Evolutionary conservation across 2,888 invertebrate genomes (phyloP).

Genomic region (Drosophila kokeensis): DNA sequence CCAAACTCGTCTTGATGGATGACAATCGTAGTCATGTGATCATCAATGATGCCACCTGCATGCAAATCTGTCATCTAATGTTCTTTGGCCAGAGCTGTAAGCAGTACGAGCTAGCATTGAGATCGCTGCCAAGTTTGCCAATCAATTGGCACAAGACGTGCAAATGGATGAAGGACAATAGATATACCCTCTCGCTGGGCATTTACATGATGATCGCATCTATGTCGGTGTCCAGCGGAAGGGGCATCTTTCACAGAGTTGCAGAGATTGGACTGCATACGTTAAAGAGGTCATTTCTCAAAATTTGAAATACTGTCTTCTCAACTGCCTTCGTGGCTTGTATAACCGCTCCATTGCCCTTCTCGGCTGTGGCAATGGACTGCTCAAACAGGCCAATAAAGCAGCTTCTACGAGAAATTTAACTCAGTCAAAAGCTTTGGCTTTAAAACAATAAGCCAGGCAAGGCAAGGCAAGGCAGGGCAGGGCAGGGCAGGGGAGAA

Average conservation of each 20-base stretch:
- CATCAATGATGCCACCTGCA: slow-evolving; percentile 42
- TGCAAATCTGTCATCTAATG: slow-evolving; percentile 59
- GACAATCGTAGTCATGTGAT: slow-evolving; percentile 22
- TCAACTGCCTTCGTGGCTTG: slow-evolving; percentile 8
- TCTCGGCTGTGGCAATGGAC: not conserved
- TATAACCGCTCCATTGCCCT: slow-evolving; percentile 13
- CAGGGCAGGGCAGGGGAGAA: not conserved
- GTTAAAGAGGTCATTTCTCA: slow-evolving; percentile 42
- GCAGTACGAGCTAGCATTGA: slow-evolving; percentile 86
- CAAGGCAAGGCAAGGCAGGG: not conserved
- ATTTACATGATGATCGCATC: slow-evolving; percentile 88
- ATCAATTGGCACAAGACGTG: slow-evolving; percentile 8
- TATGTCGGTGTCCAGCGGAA: slow-evolving; percentile 23
- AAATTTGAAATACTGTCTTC: slow-evolving; percentile 11
- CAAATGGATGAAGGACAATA: slow-evolving; percentile 87
- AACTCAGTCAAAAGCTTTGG: not conserved
- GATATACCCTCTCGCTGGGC: slow-evolving; percentile 87
- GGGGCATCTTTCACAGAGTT: slow-evolving; percentile 31
- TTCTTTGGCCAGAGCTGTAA: slow-evolving; percentile 55
- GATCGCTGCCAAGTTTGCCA: slow-evolving; percentile 1
- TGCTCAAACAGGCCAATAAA: slow-evolving; percentile 33
- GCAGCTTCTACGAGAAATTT: slow-evolving; percentile 2
- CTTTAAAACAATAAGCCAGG: not conserved
- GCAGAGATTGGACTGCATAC: slow-evolving; percentile 29
- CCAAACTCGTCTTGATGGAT: slow-evolving; percentile 87